Conservation (phyloP, 2,113 vertebrate species). For the Carassius carassius region DNA sequence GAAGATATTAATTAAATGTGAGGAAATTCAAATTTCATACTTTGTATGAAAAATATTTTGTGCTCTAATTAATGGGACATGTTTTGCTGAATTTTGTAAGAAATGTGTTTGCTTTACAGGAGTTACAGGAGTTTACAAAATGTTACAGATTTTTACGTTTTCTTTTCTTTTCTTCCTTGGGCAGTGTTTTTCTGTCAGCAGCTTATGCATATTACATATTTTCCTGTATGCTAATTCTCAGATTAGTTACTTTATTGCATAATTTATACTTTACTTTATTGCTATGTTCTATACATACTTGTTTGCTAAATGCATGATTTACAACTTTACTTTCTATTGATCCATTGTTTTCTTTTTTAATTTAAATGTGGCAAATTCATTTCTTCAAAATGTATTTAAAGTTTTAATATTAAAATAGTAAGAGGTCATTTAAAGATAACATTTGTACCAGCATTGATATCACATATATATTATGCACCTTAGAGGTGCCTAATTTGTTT, state of each 20-base stretch:
- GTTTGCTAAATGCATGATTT: not conserved
- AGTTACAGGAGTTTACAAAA: too few species aligned
- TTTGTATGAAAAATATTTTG: not conserved
- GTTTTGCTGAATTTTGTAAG: conserved; percentile 5
- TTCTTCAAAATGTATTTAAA: not conserved
- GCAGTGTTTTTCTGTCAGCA: too few species aligned
- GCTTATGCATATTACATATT: too few species aligned
- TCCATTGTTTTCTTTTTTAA: not conserved
- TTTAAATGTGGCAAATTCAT: not conserved
- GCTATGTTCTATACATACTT: too few species aligned
- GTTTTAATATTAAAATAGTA: not conserved
- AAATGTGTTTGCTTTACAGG: not conserved
- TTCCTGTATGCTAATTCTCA: too few species aligned
- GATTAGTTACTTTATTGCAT: not conserved
- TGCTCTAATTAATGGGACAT: conserved; percentile 13
- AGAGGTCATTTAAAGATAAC: not conserved
- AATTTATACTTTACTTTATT: too few species aligned
- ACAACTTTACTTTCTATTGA: not conserved
- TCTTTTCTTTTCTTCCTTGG: too few species aligned
- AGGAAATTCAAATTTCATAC: not conserved
- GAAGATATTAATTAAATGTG: conserved; percentile 15
- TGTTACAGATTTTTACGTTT: not conserved
- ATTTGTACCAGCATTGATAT: not conserved
- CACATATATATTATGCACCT: not conserved
- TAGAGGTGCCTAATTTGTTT: not conserved